Conservation (phyloP, 2,888 invertebrate species). For the Caenorhabditis becei region DNA sequence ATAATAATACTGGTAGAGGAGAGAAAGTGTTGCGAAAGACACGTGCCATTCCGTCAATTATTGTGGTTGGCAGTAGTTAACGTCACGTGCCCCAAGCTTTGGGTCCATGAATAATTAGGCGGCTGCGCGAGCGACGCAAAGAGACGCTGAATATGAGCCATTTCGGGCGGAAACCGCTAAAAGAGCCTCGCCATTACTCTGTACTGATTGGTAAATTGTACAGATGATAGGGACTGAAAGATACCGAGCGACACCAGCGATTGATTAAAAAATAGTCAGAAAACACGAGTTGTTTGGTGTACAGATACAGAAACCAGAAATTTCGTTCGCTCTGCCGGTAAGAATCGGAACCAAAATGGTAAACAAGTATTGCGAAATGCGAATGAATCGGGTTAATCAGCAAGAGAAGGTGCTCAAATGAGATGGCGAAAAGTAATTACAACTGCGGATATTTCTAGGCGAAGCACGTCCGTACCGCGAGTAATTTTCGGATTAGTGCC, state of each 20-base stretch:
- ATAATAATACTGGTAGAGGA: conserved; percentile 29
- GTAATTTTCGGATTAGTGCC: conserved; percentile 53
- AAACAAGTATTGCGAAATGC: conserved; percentile 53
- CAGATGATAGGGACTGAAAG: conserved; percentile 2
- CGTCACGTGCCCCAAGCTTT: conserved; percentile 38
- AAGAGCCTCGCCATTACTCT: background rate
- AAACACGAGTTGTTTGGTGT: conserved; percentile 37
- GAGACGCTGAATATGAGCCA: conserved; percentile 34
- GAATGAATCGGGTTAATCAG: conserved; percentile 34
- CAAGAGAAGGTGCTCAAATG: background rate
- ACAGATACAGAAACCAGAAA: conserved; percentile 25
- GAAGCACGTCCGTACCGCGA: conserved; percentile 1
- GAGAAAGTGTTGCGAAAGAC: conserved; percentile 35
- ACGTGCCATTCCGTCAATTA: conserved; percentile 52
- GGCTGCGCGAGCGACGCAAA: conserved; percentile 3
- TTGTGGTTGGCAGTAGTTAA: conserved; percentile 16
- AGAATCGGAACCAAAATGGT: conserved; percentile 18
- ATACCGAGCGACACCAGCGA: conserved; percentile 8
- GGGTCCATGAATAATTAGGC: conserved; percentile 58
- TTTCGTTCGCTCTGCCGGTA: conserved; percentile 3
- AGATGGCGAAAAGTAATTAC: conserved; percentile 40
- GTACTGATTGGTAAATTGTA: conserved; percentile 33
- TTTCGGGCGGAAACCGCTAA: conserved; percentile 29
- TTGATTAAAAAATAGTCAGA: conserved; percentile 44
- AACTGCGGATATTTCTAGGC: conserved; percentile 27